Evolutionary conservation across 2,797 vertebrate species (phyloP).

Genomic region (Bryconaethiops microstoma): DNA sequence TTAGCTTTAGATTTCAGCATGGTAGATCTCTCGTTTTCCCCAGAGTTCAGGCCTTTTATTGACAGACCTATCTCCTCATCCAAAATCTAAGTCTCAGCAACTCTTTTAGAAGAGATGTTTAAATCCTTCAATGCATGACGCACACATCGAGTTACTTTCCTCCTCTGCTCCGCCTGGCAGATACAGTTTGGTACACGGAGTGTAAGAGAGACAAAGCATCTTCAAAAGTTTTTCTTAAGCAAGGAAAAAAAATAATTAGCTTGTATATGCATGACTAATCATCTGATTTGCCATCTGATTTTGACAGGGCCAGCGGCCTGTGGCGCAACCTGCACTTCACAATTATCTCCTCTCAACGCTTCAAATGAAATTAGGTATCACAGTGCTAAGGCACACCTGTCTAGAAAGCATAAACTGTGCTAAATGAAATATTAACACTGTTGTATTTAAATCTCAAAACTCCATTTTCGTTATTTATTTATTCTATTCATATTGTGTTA

Average conservation of each 20-base stretch:
- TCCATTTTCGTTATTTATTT: too few relatives aligned
- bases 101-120: neutral
- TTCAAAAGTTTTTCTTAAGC: conserved; percentile 47
- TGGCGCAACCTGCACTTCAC: conserved; percentile 57
- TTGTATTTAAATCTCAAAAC: neutral
- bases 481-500: too few relatives aligned
- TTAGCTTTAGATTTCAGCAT: neutral
- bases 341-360: conserved; percentile 41
- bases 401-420: neutral
- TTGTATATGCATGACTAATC: conserved; percentile 61
- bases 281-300: conserved; percentile 33
- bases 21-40: neutral
- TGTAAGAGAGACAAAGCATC: conserved; percentile 53
- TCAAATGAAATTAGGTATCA: conserved; percentile 9
- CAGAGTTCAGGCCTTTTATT: neutral
- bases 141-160: conserved; percentile 40
- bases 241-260: conserved; percentile 52
- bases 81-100: conserved; percentile 12
- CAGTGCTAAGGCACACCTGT: neutral
- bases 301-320: conserved; percentile 41
- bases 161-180: conserved; percentile 52
- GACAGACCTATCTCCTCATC: conserved; percentile 7
- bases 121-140: conserved; percentile 25
- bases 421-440: neutral
- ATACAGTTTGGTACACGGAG: conserved; percentile 37